Conservation (phyloP, 1,140 invertebrate species). For the Ganaspis sp. region DNA sequence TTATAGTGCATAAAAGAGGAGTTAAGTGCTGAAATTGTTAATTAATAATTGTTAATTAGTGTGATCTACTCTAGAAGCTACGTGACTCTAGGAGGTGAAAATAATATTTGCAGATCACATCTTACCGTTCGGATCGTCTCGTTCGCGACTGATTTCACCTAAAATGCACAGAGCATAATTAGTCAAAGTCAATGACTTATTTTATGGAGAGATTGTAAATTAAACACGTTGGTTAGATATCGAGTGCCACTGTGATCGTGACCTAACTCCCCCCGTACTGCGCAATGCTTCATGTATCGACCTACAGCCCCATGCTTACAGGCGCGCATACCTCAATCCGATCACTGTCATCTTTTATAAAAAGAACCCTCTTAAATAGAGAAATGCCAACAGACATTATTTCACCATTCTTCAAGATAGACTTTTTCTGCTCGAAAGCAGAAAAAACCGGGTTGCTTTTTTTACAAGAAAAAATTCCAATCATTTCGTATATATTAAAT, state of each 20-base stretch:
- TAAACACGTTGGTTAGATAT: constrained; percentile 57
- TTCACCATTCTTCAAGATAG: not conserved
- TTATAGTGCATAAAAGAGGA: not conserved
- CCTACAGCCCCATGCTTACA: constrained; percentile 73
- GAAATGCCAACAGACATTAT: constrained; percentile 11
- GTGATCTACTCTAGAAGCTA: not conserved
- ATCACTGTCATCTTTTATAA: constrained; percentile 23
- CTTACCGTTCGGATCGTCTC: constrained; percentile 79
- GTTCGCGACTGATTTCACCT: constrained; percentile 79
- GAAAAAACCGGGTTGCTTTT: not conserved
- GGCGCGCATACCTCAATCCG: constrained; percentile 56
- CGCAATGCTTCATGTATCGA: constrained; percentile 65
- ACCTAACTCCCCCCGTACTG: constrained; percentile 64
- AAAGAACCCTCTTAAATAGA: constrained; percentile 15
- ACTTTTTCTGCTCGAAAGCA: not conserved
- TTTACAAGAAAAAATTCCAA: too few relatives aligned
- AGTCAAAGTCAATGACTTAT: constrained; percentile 47
- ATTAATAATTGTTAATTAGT: not conserved
- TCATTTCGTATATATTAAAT: too few relatives aligned
- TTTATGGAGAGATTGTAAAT: constrained; percentile 43
- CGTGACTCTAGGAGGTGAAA: constrained; percentile 36
- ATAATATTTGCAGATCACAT: constrained; percentile 43
- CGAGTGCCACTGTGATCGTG: constrained; percentile 58
- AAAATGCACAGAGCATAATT: constrained; percentile 69
- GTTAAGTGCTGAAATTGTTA: constrained; percentile 1